These are phyloP conservation scores for Drosophila nigromelanica DNA, from an alignment of 1,140 invertebrate genomes.

Conservation along the genomic window DNA sequence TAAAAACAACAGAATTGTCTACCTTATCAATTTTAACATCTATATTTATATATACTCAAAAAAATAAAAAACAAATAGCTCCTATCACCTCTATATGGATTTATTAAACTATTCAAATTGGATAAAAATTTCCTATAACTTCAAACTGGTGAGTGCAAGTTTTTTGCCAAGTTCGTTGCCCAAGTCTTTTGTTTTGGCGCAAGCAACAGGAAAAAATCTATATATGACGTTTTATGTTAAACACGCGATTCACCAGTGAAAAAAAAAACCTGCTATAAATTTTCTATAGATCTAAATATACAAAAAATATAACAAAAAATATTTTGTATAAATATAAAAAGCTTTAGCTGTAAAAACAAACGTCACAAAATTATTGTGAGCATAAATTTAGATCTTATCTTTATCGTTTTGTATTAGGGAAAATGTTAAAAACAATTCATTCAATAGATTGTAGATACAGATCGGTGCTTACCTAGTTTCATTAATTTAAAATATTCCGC, in stretches of 20 bases:
- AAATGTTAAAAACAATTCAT: slow-evolving; percentile 17
- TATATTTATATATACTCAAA: slow-evolving; percentile 53
- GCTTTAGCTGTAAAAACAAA: slow-evolving; percentile 8
- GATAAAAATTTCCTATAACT: slow-evolving; percentile 72
- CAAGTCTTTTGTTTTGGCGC: slow-evolving; percentile 59
- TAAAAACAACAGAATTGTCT: slow-evolving; percentile 43
- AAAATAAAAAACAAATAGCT: slow-evolving; percentile 2
- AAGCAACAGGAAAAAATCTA: slow-evolving; percentile 24
- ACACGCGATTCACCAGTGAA: slow-evolving; percentile 36
- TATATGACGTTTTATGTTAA: slow-evolving; percentile 47
- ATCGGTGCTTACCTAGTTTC: slow-evolving; percentile 31
- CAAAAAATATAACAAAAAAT: slow-evolving; percentile 19
- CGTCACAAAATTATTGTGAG: slow-evolving; percentile 44
- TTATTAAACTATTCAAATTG: slow-evolving; percentile 75
- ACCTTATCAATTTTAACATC: slow-evolving; percentile 52
- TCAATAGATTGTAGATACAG: slow-evolving; percentile 11
- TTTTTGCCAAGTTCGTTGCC: slow-evolving; percentile 58
- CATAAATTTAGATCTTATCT: slow-evolving; percentile 72
- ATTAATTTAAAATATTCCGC: slow-evolving; percentile 38
- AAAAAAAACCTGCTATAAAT: slow-evolving; percentile 43
- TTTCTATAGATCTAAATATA: slow-evolving; percentile 47
- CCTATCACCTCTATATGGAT: slow-evolving; percentile 55
- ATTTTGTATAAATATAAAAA: slow-evolving; percentile 50
- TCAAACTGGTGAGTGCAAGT: slow-evolving; percentile 76
- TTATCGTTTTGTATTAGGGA: slow-evolving; percentile 51